These are phyloP conservation scores for Canis aureus DNA, from an alignment of 2,113 vertebrate species.

Conservation along the genomic window DNA sequence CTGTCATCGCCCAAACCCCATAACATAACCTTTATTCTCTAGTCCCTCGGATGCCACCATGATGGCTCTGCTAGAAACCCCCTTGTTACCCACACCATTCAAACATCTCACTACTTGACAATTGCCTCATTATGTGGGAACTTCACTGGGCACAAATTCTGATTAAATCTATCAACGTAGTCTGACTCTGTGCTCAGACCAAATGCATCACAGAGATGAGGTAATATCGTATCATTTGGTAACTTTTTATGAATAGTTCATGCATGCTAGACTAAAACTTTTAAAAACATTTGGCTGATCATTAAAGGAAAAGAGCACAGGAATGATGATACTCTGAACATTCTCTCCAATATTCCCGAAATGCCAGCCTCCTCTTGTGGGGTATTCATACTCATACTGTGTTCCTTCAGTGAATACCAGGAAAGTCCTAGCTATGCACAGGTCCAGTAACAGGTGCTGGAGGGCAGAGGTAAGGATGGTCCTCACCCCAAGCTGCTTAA, in stretches of 20 bases:
- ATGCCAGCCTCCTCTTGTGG: not conserved
- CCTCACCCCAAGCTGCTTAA: not conserved
- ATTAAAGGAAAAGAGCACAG: not conserved
- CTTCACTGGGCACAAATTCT: not conserved
- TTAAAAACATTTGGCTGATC: not conserved
- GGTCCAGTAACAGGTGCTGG: not conserved
- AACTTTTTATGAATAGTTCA: not conserved
- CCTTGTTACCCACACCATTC: not conserved
- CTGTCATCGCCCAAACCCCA: rapidly evolving
- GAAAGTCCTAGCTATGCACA: not conserved
- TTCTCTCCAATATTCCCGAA: not conserved
- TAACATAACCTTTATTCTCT: not conserved
- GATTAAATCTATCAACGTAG: not conserved
- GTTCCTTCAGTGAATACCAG: not conserved
- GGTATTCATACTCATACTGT: not conserved
- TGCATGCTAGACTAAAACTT: not conserved
- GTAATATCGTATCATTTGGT: not conserved
- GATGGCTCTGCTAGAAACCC: not conserved
- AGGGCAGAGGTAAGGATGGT: not conserved
- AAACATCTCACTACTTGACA: not conserved
- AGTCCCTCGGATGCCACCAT: not conserved
- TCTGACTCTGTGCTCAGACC: not conserved
- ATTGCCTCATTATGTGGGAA: not conserved
- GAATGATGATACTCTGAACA: not conserved
- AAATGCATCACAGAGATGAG: not conserved